These are phyloP conservation scores for Diabrotica virgifera DNA, from an alignment of 1,140 invertebrate species.

Conservation along the genomic window DNA sequence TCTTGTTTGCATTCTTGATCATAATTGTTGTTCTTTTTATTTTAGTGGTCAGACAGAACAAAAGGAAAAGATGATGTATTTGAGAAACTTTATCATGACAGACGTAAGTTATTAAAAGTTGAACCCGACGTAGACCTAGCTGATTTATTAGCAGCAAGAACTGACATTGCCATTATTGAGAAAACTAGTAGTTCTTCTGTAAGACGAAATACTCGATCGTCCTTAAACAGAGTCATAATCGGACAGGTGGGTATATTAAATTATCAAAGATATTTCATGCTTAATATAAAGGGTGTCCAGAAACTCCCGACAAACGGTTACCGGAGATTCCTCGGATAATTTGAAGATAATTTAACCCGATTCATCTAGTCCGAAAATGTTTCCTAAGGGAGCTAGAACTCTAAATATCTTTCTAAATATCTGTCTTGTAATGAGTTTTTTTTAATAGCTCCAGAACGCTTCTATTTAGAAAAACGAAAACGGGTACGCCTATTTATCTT, in stretches of 20 bases:
- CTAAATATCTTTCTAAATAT: no score
- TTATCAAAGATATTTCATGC: not conserved
- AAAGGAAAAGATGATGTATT: conserved; percentile 72
- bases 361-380: no score
- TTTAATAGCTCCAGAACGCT: no score
- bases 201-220: conserved; percentile 73
- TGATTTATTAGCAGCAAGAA: conserved; percentile 77
- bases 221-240: conserved; percentile 85
- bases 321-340: no score
- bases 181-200: conserved; percentile 83
- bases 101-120: conserved; percentile 60
- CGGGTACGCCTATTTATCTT: no score
- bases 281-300: no score
- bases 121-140: conserved; percentile 65
- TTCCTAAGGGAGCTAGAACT: no score
- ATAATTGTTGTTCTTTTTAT: conserved; percentile 8
- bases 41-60: conserved; percentile 81
- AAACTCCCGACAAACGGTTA: no score
- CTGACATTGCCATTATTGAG: conserved; percentile 78
- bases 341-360: no score
- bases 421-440: no score
- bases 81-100: conserved; percentile 64
- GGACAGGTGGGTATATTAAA: conserved; percentile 56
- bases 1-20: no score
- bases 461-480: no score